These are phyloP conservation scores for Teleopsis dalmanni DNA, from an alignment of 1,140 invertebrate species.

Conservation along the genomic window DNA sequence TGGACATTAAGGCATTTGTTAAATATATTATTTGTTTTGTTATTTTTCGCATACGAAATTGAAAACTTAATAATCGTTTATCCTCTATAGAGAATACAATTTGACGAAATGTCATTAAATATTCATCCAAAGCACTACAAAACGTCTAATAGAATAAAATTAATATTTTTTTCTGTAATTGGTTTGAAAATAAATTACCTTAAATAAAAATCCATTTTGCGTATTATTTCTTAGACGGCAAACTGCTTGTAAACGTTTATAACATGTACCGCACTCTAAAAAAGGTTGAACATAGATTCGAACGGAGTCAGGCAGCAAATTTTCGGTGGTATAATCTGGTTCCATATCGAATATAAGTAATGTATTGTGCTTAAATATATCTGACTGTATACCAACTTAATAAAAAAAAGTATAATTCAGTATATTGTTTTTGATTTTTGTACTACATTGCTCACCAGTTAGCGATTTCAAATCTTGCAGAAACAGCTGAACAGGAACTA, in stretches of 20 bases:
- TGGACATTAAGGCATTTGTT: constrained; percentile 16
- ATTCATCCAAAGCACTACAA: constrained; percentile 13
- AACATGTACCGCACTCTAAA: constrained; percentile 27
- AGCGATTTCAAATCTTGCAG: constrained; percentile 41
- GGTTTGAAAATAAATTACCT: constrained; percentile 12
- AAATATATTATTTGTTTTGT: constrained; percentile 11
- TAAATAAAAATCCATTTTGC: neutral
- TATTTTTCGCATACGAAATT: constrained; percentile 18
- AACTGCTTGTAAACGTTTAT: constrained; percentile 18
- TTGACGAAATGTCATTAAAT: constrained; percentile 2
- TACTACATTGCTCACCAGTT: constrained; percentile 4
- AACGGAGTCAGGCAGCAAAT: constrained; percentile 24
- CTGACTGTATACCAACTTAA: constrained; percentile 48
- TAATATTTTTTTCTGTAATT: neutral
- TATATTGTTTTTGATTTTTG: no score
- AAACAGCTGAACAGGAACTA: constrained; percentile 35
- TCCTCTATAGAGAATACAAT: constrained; percentile 12
- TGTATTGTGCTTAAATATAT: constrained; percentile 31
- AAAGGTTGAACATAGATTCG: constrained; percentile 22
- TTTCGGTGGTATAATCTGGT: constrained; percentile 18
- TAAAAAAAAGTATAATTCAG: neutral
- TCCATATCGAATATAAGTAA: constrained; percentile 12
- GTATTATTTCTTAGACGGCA: no score
- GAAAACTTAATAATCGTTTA: constrained; percentile 8
- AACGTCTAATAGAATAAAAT: neutral